A percentile compares a stretch with the other conserved stretches of the same genome.
Conservation (phyloP, 2,888 invertebrate genomes). For the Diabrotica balteata region DNA sequence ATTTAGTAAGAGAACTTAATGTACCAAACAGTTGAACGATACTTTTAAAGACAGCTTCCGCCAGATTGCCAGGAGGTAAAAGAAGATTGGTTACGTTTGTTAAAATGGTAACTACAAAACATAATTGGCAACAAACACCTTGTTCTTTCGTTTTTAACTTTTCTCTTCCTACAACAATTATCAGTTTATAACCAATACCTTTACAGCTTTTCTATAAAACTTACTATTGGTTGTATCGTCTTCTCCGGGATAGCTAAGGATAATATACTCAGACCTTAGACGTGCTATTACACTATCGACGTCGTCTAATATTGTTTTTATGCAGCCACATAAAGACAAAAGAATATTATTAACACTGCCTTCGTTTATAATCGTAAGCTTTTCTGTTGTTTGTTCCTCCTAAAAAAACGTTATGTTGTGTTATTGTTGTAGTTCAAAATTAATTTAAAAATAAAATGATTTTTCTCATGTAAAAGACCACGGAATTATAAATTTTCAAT, state of each 20-base stretch:
- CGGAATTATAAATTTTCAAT: too few species aligned
- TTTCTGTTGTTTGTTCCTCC: conserved; percentile 48
- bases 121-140: conserved; percentile 66
- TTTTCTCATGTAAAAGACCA: too few species aligned
- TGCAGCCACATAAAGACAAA: conserved; percentile 53
- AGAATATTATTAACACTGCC: conserved; percentile 54
- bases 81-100: conserved; percentile 63
- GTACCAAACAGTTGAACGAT: conserved; percentile 65
- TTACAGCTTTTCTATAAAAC: conserved; percentile 28
- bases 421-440: too few species aligned
- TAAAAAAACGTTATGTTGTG: conserved; percentile 37
- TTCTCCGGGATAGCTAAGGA: conserved; percentile 51
- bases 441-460: too few species aligned
- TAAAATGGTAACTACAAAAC: conserved; percentile 64
- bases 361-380: conserved; percentile 58
- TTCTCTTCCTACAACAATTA: conserved; percentile 53
- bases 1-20: conserved; percentile 66
- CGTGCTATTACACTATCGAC: conserved; percentile 58
- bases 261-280: conserved; percentile 56
- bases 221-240: conserved; percentile 50
- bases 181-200: too few species aligned
- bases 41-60: conserved; percentile 66
- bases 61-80: conserved; percentile 63
- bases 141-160: conserved; percentile 64
- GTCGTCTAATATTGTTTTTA: conserved; percentile 59